Conservation (phyloP, 2,888 invertebrate genomes). For the Galeruca laticollis region DNA sequence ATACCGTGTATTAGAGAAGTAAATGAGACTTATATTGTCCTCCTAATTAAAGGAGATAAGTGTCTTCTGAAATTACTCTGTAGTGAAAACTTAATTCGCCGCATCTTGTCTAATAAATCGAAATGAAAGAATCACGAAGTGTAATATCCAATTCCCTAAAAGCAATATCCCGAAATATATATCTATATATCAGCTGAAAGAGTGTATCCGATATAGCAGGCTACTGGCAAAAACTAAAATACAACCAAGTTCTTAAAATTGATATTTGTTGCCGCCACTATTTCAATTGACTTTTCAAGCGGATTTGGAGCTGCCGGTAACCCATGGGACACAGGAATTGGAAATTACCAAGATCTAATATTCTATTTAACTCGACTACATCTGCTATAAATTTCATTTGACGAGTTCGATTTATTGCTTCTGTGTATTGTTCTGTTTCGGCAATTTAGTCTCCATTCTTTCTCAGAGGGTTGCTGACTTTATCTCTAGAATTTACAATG, state of each 20-base stretch:
- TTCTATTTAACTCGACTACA: slow-evolving; percentile 43
- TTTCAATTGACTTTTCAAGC: slow-evolving; percentile 45
- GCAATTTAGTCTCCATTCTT: slow-evolving; percentile 34
- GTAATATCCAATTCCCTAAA: slow-evolving; percentile 23
- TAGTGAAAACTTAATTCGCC: too few relatives aligned
- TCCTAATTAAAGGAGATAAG: too few relatives aligned
- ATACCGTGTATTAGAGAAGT: too few relatives aligned
- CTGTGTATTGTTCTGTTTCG: slow-evolving; percentile 36
- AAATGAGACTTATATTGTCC: too few relatives aligned
- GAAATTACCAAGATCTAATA: slow-evolving; percentile 46
- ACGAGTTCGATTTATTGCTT: slow-evolving; percentile 42
- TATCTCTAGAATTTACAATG: slow-evolving; percentile 32
- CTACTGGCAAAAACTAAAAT: slow-evolving; percentile 27
- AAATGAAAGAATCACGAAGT: background rate
- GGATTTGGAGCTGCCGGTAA: slow-evolving; percentile 32
- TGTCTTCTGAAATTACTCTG: too few relatives aligned
- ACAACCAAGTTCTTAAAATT: slow-evolving; percentile 44
- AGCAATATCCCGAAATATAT: slow-evolving; percentile 25
- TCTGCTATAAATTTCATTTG: slow-evolving; percentile 45
- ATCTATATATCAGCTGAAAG: slow-evolving; percentile 11
- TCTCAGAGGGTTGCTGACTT: slow-evolving; percentile 13
- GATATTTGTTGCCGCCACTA: slow-evolving; percentile 49
- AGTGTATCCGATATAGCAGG: slow-evolving; percentile 33
- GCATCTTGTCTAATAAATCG: too few relatives aligned
- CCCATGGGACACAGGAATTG: slow-evolving; percentile 45